Conservation (phyloP, 2,888 invertebrate species). For the Sphecodes monilicornis region DNA sequence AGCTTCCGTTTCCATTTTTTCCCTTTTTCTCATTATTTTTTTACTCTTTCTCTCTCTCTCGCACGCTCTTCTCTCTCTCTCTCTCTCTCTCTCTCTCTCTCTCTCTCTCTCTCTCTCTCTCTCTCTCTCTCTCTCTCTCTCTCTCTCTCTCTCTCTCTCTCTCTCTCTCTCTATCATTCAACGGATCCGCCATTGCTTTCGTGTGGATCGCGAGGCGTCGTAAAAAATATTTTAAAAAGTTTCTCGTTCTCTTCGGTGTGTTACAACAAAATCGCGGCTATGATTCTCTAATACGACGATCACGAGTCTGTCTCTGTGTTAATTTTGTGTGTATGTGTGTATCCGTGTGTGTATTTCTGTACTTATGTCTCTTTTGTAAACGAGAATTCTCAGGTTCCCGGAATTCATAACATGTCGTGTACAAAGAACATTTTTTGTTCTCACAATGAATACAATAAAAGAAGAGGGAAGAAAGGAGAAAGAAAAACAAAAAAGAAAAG, state of each 20-base stretch:
- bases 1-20: slow-evolving; percentile 59
- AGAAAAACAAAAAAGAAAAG: background rate
- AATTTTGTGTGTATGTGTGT: background rate
- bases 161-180: slow-evolving; percentile 6
- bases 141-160: background rate
- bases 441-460: slow-evolving; percentile 15
- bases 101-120: background rate
- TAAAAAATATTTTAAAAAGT: slow-evolving; percentile 60
- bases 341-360: background rate
- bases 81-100: background rate
- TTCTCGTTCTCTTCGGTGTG: slow-evolving; percentile 21
- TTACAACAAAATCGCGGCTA: slow-evolving; percentile 46
- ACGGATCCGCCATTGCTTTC: slow-evolving; percentile 28
- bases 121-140: background rate
- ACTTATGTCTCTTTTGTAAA: slow-evolving; percentile 4
- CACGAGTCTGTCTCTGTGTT: background rate
- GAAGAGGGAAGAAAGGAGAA: background rate
- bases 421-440: slow-evolving; percentile 45
- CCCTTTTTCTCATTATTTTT: slow-evolving; percentile 40
- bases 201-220: slow-evolving; percentile 50
- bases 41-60: no score
- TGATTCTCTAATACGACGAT: slow-evolving; percentile 39
- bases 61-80: no score
- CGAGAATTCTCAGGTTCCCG: slow-evolving; percentile 42
- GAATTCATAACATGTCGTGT: slow-evolving; percentile 57